Evolutionary conservation across 2,113 vertebrate species (phyloP).

Genomic region (Cyanocitta stelleri): DNA sequence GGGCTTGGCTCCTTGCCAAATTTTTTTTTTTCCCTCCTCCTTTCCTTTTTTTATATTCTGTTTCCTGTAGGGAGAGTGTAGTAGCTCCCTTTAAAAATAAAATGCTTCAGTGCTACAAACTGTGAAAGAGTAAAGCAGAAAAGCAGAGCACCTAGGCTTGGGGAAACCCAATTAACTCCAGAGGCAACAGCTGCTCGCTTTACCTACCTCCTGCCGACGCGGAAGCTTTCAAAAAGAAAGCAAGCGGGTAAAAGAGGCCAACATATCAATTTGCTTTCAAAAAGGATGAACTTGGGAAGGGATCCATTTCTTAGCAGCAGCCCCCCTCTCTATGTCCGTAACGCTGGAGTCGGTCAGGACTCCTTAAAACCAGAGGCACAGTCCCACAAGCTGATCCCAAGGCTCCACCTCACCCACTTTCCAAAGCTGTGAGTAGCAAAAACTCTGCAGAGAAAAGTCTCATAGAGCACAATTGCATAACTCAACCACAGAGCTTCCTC

Average conservation of each 20-base stretch:
- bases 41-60: background rate
- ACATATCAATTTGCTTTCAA: constrained; percentile 34
- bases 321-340: background rate
- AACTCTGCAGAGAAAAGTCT: constrained; percentile 21
- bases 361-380: background rate
- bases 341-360: background rate
- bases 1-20: constrained; percentile 12
- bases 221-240: constrained; percentile 6
- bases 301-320: background rate
- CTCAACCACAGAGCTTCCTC: constrained; percentile 37
- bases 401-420: constrained; percentile 17
- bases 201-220: background rate
- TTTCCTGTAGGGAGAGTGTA: constrained; percentile 41
- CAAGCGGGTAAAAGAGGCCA: background rate
- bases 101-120: background rate
- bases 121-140: background rate
- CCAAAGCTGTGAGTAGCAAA: background rate
- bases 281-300: constrained; percentile 3
- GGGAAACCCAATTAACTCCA: background rate
- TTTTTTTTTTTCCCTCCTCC: background rate
- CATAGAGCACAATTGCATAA: constrained; percentile 31
- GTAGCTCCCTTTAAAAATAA: background rate
- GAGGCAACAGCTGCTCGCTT: background rate
- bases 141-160: background rate
- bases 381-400: background rate